phyloP scores from a whole-genome alignment of 2,113 vertebrate genomes.

The Noturus placidus region DNA sequence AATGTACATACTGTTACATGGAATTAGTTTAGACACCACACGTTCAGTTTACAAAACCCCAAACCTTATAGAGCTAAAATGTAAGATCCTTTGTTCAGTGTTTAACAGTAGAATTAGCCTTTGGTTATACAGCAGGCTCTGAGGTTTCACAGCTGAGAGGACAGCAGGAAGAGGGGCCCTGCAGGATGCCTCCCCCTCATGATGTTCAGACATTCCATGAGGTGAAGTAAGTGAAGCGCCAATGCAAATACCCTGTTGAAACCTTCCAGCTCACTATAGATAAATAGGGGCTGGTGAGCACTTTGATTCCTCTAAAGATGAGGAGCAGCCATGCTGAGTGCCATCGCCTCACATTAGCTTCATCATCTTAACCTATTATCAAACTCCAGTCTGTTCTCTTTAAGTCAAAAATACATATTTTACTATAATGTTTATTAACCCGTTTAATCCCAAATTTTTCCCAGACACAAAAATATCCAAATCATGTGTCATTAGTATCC shows the following conservation, averaged over 20 bases:
- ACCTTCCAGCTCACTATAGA: conserved; percentile 60
- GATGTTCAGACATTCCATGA: conserved; percentile 63
- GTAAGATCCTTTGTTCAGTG: not conserved
- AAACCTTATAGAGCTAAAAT: not conserved
- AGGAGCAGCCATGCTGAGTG: conserved; percentile 52
- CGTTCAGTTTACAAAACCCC: not conserved
- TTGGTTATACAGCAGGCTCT: conserved; percentile 34
- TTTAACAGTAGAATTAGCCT: conserved; percentile 6
- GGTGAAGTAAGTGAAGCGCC: conserved; percentile 41
- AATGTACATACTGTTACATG: not conserved
- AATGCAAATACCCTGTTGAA: conserved; percentile 63
- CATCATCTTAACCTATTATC: not conserved
- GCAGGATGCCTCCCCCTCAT: conserved; percentile 62
- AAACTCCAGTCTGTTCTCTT: not conserved
- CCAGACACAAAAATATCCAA: too few relatives aligned
- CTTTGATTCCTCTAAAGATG: conserved; percentile 72
- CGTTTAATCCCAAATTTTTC: too few relatives aligned
- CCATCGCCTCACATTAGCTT: conserved; percentile 56
- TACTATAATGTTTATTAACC: not conserved
- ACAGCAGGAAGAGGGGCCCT: conserved; percentile 53
- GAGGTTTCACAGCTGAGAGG: conserved; percentile 53
- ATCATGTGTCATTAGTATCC: too few relatives aligned
- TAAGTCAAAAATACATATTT: not conserved
- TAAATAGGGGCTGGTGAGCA: conserved; percentile 58
- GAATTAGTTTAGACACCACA: not conserved